Percentiles rank a stretch among this genome's conserved stretches.
These are phyloP conservation scores for Tetrax tetrax DNA, from an alignment of 2,113 vertebrate genomes.

Conservation along the genomic window DNA sequence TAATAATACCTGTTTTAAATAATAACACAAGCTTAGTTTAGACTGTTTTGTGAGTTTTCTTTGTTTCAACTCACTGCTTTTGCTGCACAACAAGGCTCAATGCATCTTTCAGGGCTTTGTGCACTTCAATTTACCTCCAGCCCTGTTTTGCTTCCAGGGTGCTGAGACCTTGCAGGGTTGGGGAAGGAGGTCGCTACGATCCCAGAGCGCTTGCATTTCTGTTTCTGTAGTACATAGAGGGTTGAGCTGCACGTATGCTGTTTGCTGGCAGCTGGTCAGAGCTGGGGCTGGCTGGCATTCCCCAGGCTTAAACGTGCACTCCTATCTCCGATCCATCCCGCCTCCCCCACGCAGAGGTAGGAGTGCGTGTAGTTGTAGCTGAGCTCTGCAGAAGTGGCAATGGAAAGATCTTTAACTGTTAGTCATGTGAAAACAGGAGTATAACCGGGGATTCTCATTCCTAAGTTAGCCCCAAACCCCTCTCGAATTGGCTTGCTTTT, in stretches of 20 bases:
- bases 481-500: neutral
- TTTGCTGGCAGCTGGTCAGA: neutral
- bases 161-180: neutral
- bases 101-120: constrained; percentile 44
- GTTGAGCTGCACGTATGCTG: accelerated
- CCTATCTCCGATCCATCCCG: neutral
- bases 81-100: constrained; percentile 66
- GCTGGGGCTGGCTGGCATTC: neutral
- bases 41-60: neutral
- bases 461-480: neutral
- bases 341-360: accelerated
- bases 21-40: neutral
- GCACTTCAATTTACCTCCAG: neutral
- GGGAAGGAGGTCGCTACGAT: neutral
- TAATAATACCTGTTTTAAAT: constrained; percentile 77
- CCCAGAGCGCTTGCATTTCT: neutral
- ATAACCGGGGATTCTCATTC: neutral
- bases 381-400: neutral
- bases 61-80: neutral
- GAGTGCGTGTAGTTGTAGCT: neutral
- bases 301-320: accelerated
- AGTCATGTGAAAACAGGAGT: neutral
- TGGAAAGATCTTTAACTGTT: neutral
- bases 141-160: accelerated
- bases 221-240: neutral